These are phyloP conservation scores for Gulo gulo DNA, from an alignment of 2,113 vertebrate species.

Conservation along the genomic window DNA sequence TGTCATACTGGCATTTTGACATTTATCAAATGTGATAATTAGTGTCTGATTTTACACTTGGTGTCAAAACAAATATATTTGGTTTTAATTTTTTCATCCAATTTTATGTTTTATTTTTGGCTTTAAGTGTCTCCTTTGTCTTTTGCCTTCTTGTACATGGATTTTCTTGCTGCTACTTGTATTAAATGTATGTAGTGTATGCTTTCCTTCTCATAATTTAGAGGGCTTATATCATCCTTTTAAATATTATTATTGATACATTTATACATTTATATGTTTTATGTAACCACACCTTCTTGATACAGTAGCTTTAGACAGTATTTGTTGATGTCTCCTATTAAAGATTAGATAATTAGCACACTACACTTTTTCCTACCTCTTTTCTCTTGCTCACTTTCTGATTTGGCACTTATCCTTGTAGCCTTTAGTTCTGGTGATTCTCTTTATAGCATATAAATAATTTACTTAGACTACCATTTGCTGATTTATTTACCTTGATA, in stretches of 20 bases:
- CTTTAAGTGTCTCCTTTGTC: not conserved
- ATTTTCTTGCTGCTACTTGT: conserved; percentile 4
- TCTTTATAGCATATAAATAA: not conserved
- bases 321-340: not conserved
- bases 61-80: not conserved
- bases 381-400: not conserved
- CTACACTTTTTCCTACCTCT: not conserved
- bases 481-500: not conserved
- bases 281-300: not conserved
- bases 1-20: not conserved
- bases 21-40: not conserved
- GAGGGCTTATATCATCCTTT: not conserved
- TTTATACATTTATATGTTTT: not conserved
- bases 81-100: not conserved
- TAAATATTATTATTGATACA: not conserved
- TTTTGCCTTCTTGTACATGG: not conserved
- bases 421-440: not conserved
- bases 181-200: not conserved
- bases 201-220: not conserved
- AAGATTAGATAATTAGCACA: not conserved
- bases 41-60: not conserved
- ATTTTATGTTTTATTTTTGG: conserved; percentile 5
- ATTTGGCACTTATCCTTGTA: not conserved
- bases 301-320: not conserved
- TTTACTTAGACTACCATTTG: not conserved